These are phyloP conservation scores for Eristalis intricaria DNA, from an alignment of 2,888 invertebrate genomes.

Conservation along the genomic window DNA sequence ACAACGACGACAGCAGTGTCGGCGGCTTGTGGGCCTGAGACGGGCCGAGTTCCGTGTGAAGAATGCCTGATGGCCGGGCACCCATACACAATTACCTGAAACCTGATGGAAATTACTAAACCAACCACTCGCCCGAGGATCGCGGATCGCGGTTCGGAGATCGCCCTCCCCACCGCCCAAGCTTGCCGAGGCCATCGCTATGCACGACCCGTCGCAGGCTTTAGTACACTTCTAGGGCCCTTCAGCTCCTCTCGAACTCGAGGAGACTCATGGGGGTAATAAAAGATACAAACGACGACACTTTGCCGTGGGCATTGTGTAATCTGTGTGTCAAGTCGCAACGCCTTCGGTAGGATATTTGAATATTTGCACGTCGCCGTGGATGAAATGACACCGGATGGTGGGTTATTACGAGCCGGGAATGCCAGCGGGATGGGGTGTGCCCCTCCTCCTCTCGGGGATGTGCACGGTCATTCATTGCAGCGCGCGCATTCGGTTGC, in stretches of 20 bases:
- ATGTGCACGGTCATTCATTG: neutral
- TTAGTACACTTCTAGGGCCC: neutral
- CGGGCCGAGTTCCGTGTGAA: neutral
- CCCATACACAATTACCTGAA: slow-evolving; percentile 18
- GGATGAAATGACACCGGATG: slow-evolving; percentile 63
- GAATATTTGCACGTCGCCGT: slow-evolving; percentile 65
- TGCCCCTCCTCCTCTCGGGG: too few relatives aligned
- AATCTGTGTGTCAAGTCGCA: slow-evolving; percentile 36
- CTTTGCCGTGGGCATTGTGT: slow-evolving; percentile 49
- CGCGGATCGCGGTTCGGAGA: neutral
- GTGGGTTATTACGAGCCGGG: slow-evolving; percentile 42
- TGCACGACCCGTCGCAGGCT: neutral
- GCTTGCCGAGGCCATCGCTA: neutral
- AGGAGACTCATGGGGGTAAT: slow-evolving; percentile 16
- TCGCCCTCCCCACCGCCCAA: neutral
- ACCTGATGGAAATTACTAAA: slow-evolving; percentile 32
- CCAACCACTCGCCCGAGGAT: neutral
- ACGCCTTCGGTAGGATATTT: slow-evolving; percentile 55
- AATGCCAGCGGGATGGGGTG: neutral
- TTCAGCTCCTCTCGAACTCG: too few relatives aligned
- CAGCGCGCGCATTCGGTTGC: neutral
- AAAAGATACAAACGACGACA: slow-evolving; percentile 40
- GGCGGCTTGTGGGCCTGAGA: neutral
- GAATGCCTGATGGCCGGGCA: slow-evolving; percentile 30
- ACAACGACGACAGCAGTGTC: neutral